Evolutionary conservation across 2,797 vertebrate species (phyloP).

Genomic region (Hypotaenidia okinawae): DNA sequence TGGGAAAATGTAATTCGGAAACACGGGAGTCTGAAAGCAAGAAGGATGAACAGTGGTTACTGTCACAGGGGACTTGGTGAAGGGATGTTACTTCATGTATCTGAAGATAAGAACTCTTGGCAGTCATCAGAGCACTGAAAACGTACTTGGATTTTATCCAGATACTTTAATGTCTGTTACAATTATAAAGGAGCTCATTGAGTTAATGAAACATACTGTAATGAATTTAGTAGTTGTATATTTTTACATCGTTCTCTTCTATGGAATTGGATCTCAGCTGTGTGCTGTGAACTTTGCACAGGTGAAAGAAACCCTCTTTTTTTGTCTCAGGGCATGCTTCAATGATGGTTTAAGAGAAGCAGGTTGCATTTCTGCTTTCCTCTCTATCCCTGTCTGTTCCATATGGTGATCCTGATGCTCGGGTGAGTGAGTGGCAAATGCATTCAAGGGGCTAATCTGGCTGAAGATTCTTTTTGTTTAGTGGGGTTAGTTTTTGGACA

Average conservation of each 20-base stretch:
- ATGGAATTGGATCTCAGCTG: neutral
- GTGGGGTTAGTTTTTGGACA: neutral
- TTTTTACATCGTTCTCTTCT: neutral
- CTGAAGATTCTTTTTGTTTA: neutral
- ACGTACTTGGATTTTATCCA: conserved; percentile 30
- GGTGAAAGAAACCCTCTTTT: neutral
- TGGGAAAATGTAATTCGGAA: neutral
- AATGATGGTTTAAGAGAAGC: neutral
- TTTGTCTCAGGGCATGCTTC: neutral
- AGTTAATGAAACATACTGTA: conserved; percentile 43
- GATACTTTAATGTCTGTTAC: neutral
- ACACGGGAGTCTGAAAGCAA: neutral
- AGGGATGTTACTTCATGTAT: neutral
- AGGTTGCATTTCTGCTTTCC: neutral
- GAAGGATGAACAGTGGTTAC: neutral
- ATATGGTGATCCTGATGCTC: neutral
- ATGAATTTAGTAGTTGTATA: conserved; percentile 9
- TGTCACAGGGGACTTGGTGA: neutral
- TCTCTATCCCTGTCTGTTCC: neutral
- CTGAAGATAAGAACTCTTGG: neutral
- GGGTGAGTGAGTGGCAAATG: fast-evolving
- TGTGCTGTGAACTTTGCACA: neutral
- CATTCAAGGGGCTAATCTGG: neutral
- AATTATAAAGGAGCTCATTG: conserved; percentile 35
- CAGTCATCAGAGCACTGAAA: neutral